Base-by-base conservation (phyloP, 2,113 vertebrate species). In the Toxotes chatareus region DNA sequence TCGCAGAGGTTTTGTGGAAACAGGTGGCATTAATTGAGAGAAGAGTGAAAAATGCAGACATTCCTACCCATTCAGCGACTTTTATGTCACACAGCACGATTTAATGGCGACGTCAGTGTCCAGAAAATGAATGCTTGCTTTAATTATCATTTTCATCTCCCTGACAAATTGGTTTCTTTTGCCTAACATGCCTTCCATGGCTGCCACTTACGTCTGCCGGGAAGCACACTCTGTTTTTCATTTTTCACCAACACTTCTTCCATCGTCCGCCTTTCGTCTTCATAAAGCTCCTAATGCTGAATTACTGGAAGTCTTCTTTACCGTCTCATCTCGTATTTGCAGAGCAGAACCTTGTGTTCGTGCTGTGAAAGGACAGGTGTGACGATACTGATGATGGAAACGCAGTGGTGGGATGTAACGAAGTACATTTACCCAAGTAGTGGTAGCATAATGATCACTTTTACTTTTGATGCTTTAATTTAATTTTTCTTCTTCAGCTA, bases 41-140 rank as follows among this genome's bases (percentile, higher is more conserved):
- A 72, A 57, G 86, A 91, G 77, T 88, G 88, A 93, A 87, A 93
- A 88, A 91, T 90, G 83, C 74, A 81, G 59, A 70, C 79, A 38
- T 85, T 89, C 80, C 81, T 57, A 80, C 91, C 90, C 87, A 91
- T 92, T 93, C 92, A 90, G 89, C 86, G 57, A 83, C 92, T 93
- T 93, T 93, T 87, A 91, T 87, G 88, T 90, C 90, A 89, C 75
- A 88, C 92, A 90, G 89, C 86, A 72, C 47, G 78, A 80, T 94
- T 92, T 91, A 91, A 93, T 64, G 81, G 86, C 75, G 12, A 59
- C 75, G 87, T 91, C 87, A 73, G 57, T 79, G 92, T 90, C 87
- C 86, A 76, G 82, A 86, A 87, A 90, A 92, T 87, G 88, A 88
- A 93, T 80, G 86, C 78, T 67, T 44, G 83, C 90, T 88, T 74